Conservation (phyloP, 1,140 invertebrate genomes). For the Himalopsyche phryganea region DNA sequence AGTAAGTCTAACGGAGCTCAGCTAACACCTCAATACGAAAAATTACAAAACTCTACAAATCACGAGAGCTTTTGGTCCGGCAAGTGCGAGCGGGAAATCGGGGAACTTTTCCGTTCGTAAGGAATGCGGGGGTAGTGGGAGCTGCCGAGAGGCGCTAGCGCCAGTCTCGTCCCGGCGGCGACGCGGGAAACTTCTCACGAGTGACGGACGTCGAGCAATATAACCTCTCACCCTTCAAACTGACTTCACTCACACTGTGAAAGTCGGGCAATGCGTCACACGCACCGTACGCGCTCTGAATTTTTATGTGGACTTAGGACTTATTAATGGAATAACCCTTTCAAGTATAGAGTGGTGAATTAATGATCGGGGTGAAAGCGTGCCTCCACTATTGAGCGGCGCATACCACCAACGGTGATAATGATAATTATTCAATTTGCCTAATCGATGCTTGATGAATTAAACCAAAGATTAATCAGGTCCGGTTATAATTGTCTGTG, state of each 20-base stretch:
- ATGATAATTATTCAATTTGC: no score
- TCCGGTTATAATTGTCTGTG: no score
- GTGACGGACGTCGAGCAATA: no score
- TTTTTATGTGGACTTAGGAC: neutral
- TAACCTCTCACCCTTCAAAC: no score
- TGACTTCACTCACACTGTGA: no score
- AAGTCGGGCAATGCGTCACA: no score
- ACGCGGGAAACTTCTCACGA: constrained; percentile 7
- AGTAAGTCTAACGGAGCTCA: constrained; percentile 4
- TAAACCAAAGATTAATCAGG: no score
- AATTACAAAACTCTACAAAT: constrained; percentile 30
- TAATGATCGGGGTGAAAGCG: neutral
- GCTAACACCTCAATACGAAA: constrained; percentile 28
- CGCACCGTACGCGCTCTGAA: neutral
- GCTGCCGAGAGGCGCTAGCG: constrained; percentile 7
- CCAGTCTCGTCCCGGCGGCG: constrained; percentile 19
- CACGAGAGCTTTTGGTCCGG: constrained; percentile 13
- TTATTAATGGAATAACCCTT: constrained; percentile 6
- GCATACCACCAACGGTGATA: no score
- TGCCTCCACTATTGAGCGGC: no score
- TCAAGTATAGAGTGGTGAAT: constrained; percentile 3
- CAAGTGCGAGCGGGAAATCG: constrained; percentile 1
- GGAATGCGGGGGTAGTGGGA: neutral
- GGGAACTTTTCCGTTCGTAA: neutral
- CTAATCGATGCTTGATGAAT: no score